Evolutionary conservation across 2,888 invertebrate species (phyloP).

Genomic region (Diogma glabrata): DNA sequence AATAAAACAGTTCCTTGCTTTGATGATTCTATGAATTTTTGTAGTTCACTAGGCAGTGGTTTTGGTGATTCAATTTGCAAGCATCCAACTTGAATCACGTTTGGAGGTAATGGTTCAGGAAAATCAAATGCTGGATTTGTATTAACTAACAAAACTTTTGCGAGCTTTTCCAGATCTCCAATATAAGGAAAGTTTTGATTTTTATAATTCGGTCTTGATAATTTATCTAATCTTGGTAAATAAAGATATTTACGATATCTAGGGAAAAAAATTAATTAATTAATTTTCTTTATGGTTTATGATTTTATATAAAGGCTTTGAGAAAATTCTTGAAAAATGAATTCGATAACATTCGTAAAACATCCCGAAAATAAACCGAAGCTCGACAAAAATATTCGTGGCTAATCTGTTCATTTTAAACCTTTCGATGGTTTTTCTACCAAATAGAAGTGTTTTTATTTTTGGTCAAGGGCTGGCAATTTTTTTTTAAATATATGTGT

Average conservation of each 20-base stretch:
- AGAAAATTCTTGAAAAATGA: too few species aligned
- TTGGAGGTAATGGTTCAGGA: constrained; percentile 29
- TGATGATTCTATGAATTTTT: constrained; percentile 24
- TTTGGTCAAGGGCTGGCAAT: too few species aligned
- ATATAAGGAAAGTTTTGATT: constrained; percentile 19
- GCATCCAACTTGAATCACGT: constrained; percentile 32
- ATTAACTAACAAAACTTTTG: constrained; percentile 28
- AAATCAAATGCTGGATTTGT: constrained; percentile 28
- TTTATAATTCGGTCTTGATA: constrained; percentile 19
- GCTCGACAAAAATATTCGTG: too few species aligned
- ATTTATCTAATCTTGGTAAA: constrained; percentile 19
- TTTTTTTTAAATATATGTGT: too few species aligned
- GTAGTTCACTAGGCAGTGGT: constrained; percentile 20
- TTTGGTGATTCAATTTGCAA: constrained; percentile 28
- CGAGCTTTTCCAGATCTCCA: constrained; percentile 20
- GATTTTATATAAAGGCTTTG: too few species aligned
- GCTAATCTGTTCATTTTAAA: too few species aligned
- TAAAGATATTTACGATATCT: constrained; percentile 19
- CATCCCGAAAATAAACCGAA: too few species aligned
- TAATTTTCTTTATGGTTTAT: too few species aligned
- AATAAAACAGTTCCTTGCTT: constrained; percentile 29
- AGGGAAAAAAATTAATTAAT: not conserved
- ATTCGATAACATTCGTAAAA: too few species aligned
- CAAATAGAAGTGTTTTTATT: too few species aligned
- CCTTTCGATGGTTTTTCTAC: too few species aligned